Conservation (phyloP, 2,113 vertebrate species). For the Mus spicilegus region DNA sequence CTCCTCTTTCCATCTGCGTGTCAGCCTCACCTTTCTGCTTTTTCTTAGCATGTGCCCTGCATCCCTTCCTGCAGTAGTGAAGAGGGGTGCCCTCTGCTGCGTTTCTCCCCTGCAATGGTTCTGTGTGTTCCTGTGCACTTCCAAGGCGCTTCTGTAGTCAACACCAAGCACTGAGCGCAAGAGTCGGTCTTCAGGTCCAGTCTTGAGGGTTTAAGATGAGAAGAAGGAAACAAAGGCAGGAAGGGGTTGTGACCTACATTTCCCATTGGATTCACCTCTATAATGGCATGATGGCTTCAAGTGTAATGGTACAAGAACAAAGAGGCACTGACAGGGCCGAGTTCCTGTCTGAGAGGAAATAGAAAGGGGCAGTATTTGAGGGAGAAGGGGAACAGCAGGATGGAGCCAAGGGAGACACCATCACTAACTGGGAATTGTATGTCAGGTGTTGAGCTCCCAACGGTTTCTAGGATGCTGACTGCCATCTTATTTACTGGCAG, state of each 20-base stretch:
- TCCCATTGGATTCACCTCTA: rapidly evolving
- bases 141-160: background rate
- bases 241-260: background rate
- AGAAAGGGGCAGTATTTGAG: no score
- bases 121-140: background rate
- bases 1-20: background rate
- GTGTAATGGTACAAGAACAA: rapidly evolving
- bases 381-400: background rate
- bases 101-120: no score
- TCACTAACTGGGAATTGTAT: rapidly evolving
- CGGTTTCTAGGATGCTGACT: background rate
- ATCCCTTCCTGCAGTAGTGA: background rate
- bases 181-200: rapidly evolving
- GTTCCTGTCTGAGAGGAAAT: background rate
- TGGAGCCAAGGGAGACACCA: background rate
- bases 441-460: background rate
- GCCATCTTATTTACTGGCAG: background rate
- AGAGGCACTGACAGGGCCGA: background rate
- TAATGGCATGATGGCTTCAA: rapidly evolving
- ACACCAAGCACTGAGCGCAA: rapidly evolving
- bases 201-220: background rate
- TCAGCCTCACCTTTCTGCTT: background rate
- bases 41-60: background rate
- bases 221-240: background rate
- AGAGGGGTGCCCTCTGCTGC: background rate